Conservation (phyloP, 2,888 invertebrate genomes). For the Cordilura impudica region DNA sequence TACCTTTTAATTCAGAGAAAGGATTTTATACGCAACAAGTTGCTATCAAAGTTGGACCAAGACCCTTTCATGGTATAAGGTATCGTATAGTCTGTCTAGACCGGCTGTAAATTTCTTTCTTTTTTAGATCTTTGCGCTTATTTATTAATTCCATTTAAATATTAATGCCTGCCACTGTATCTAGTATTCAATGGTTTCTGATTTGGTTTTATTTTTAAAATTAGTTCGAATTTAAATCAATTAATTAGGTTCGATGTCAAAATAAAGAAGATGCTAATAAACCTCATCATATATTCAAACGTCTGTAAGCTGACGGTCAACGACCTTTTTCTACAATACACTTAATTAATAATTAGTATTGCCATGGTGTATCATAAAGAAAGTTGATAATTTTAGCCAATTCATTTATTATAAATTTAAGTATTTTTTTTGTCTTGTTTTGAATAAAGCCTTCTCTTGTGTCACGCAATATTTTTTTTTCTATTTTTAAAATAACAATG, state of each 20-base stretch:
- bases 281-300: not conserved
- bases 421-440: not conserved
- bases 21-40: no score
- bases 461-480: not conserved
- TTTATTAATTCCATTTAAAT: no score
- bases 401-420: not conserved
- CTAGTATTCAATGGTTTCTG: no score
- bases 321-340: not conserved
- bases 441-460: not conserved
- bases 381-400: not conserved
- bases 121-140: no score
- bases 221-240: not conserved
- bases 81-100: no score
- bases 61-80: no score
- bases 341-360: not conserved
- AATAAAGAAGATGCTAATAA: no score
- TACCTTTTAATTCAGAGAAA: no score
- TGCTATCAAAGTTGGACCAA: no score
- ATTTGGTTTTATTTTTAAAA: not conserved
- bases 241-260: no score
- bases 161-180: no score
- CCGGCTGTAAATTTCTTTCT: no score
- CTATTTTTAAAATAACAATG: not conserved
- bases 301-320: not conserved
- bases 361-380: not conserved